Conservation (phyloP, 2,797 vertebrate genomes). For the Nannoperca australis region DNA sequence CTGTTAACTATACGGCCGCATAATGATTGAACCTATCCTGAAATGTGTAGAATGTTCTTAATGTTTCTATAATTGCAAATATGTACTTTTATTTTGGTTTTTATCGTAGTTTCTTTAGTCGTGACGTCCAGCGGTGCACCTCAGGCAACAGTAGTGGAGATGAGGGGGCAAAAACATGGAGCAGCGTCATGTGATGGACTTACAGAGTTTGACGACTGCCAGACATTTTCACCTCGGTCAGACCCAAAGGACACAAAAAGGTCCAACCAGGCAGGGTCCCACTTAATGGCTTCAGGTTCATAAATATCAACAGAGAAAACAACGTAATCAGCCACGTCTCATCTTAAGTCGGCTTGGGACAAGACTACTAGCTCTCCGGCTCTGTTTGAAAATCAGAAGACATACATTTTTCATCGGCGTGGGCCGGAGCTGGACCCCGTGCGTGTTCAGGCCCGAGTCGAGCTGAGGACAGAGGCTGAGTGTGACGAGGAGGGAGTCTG, state of each 20-base stretch:
- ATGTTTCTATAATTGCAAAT: constrained; percentile 7
- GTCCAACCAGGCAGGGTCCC: constrained; percentile 11
- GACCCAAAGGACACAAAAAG: not conserved
- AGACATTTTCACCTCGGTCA: constrained; percentile 13
- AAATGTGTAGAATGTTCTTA: not conserved
- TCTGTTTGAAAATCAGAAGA: constrained; percentile 23
- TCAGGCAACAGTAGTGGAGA: not conserved
- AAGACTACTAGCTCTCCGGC: constrained; percentile 19
- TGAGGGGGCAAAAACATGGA: not conserved
- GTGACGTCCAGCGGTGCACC: not conserved
- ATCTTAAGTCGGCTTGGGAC: constrained; percentile 7
- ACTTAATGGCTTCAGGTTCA: constrained; percentile 52
- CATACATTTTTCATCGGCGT: not conserved
- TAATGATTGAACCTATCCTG: not conserved
- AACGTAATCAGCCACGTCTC: constrained; percentile 8
- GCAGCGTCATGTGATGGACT: not conserved
- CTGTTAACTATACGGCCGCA: not conserved
- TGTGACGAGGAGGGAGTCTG: constrained; percentile 48
- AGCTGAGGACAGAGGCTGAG: constrained; percentile 43
- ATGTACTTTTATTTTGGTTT: not conserved
- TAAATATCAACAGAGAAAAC: constrained; percentile 40
- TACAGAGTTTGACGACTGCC: constrained; percentile 1
- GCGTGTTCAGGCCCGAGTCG: constrained; percentile 44
- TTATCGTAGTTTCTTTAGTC: too few species aligned
- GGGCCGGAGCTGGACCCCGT: not conserved